Base-by-base conservation (phyloP, 2,888 invertebrate species). In the Cephus runcator region DNA sequence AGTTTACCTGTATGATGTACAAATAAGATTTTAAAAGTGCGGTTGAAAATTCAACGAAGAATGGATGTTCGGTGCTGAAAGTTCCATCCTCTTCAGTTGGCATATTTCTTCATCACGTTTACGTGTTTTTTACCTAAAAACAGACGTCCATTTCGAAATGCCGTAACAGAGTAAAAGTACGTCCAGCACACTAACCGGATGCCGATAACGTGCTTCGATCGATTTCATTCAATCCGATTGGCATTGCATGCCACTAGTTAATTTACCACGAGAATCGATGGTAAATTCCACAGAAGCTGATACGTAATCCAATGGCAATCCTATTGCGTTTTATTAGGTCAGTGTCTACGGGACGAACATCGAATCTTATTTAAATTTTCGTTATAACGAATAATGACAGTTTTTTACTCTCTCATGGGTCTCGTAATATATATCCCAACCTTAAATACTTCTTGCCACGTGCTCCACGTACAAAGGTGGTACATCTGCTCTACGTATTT, bases 401-500 rank as follows among this genome's bases (percentile, higher is more conserved):
- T 56, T 56, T 56, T 56, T 23, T 23, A 56, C 15, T 56, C 3
- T 56, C 6, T 56, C 23, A 56, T 56, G 23, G 56, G 56, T 23
- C 56, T 56, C 56, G 23, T 23, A 23, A 15, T 9, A 23, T 56
- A 15, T 56, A 23, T 9, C 56, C 56, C 9, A 23, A 56, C 56
- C 56, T 56, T 23, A 56, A 56, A 56, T 56, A 15, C 56, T 56
- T 23, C 56, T 56, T 56, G 56, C 56, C 56, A 23, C 56, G 56
- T 56, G 36, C 33, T 75, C n/a, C 31, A n/a, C 75, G 84, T 84
- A 83, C 82, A 83, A 88, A 85, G 85, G 86, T 23, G 6, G 83
- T 85, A 87, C 90, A 90, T 90, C 90, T 90, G 90, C 87, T 80
- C 82, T 83, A 80, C 82, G 80, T 79, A 79, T 85, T 85, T 89